Evolutionary conservation across 1,140 invertebrate species (phyloP), one percentile per base, ranked within the genome.

Genomic region (Ectropis grisescens): DNA sequence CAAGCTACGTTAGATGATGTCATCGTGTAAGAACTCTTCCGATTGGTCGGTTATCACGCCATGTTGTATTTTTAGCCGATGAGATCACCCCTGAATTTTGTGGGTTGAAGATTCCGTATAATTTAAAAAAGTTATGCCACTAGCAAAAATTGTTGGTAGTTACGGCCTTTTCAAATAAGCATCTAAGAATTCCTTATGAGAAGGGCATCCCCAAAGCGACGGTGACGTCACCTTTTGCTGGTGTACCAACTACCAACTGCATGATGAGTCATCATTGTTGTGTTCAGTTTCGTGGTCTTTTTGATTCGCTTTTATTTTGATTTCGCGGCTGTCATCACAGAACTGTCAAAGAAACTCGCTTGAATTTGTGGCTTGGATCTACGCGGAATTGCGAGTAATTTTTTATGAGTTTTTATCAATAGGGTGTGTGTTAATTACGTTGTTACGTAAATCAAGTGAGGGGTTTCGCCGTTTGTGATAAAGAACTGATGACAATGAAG

Each of bases 221-320:
- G 52, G 52, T 53, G 47, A 79, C 71, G 74, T 79, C 69, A 74
- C 47, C 56, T 45, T 12, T 38, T 37, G 41, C n/a, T n/a, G n/a
- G n/a, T 41, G 41, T 47, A 39, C 50, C 58, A 66, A 60, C 47
- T 67, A 48, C 54, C 16, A 19, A 19, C 16, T 19, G 3, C 8
- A 64, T 43, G 67, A 79, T 79, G 74, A 79, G 43, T 79, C 74
- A 79, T 60, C 62, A 75, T 64, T 80, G 71, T 76, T 76, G 66
- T 78, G 67, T 47, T 79, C 61, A 62, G 45, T 58, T 59, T 74
- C 44, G 41, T 58, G 51, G 41, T 67, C 47, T 55, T 65, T 66
- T 54, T 59, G 37, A 54, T 40, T 56, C 54, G 55, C 56, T 59
- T 19, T 61, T 68, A 64, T 54, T 66, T 65, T 59, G 58, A 58